Conservation (phyloP, 1,140 invertebrate genomes). For the Drosophila prosaltans region DNA sequence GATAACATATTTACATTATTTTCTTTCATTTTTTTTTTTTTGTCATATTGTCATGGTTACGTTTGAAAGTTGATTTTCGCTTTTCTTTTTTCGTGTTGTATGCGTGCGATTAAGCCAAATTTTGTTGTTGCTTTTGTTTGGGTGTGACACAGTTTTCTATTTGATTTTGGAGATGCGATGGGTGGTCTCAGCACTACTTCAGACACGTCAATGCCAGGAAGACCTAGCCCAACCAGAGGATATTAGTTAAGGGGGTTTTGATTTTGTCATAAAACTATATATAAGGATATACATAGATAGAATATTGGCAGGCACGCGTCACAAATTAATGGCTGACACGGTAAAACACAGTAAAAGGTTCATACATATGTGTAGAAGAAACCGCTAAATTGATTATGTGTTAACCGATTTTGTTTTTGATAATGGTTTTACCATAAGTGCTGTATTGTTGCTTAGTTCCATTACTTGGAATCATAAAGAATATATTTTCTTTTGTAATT, state of each 20-base stretch:
- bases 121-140: slow-evolving; percentile 43
- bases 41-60: slow-evolving; percentile 63
- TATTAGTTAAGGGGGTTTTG: slow-evolving; percentile 48
- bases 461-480: too few relatives aligned
- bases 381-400: slow-evolving; percentile 6
- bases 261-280: slow-evolving; percentile 42
- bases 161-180: slow-evolving; percentile 37
- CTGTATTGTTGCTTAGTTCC: background rate
- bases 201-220: slow-evolving; percentile 27
- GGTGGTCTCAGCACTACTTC: slow-evolving; percentile 39
- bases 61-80: slow-evolving; percentile 29
- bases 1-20: slow-evolving; percentile 50
- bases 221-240: slow-evolving; percentile 54
- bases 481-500: too few relatives aligned
- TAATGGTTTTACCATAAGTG: background rate
- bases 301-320: slow-evolving; percentile 64
- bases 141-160: slow-evolving; percentile 70
- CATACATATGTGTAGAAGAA: slow-evolving; percentile 12
- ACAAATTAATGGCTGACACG: slow-evolving; percentile 35
- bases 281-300: slow-evolving; percentile 31
- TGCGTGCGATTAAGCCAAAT: slow-evolving; percentile 52
- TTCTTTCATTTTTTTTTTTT: slow-evolving; percentile 16
- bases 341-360: slow-evolving; percentile 31
- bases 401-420: slow-evolving; percentile 1
- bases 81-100: slow-evolving; percentile 36